phyloP scores from a whole-genome alignment of 35 echinoderm and acorn worm genomes.

The Lytechinus pictus region DNA sequence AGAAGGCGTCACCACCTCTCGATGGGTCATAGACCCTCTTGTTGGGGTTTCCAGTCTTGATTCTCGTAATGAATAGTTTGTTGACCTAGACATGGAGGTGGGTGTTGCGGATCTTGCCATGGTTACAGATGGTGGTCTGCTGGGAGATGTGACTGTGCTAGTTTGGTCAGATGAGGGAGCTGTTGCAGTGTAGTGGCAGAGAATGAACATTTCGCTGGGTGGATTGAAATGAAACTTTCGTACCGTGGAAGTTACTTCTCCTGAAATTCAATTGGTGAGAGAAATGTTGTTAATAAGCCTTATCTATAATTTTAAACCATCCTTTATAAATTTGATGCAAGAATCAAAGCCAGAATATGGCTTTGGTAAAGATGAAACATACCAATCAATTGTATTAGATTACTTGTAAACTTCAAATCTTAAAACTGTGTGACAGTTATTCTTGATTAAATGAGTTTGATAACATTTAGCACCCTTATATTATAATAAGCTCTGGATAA shows the following conservation, averaged over 20 bases:
- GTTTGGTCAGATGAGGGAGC: slow-evolving; percentile 20
- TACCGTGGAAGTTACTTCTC: not conserved
- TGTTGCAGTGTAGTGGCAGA: slow-evolving; percentile 76
- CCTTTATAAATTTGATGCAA: no score
- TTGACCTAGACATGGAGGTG: slow-evolving; percentile 16
- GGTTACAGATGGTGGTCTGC: not conserved
- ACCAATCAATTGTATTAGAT: no score
- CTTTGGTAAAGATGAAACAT: no score
- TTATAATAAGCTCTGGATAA: no score
- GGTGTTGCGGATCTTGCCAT: slow-evolving; percentile 50
- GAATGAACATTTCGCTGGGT: slow-evolving; percentile 70
- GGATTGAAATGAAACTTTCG: slow-evolving; percentile 63
- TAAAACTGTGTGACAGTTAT: no score
- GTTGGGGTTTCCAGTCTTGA: not conserved
- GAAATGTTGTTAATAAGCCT: no score
- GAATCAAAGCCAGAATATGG: no score
- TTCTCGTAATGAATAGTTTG: slow-evolving; percentile 35
- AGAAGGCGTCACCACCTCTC: slow-evolving; percentile 30
- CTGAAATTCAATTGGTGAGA: not conserved
- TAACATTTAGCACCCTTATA: no score
- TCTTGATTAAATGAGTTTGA: no score
- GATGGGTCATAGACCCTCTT: slow-evolving; percentile 13
- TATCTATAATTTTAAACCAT: not conserved
- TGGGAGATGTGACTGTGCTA: not conserved
- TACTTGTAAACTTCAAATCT: no score